Percentiles rank a stretch among this genome's conserved stretches.
These are phyloP conservation scores for Pegoplata infirma DNA, from an alignment of 2,888 invertebrate species.

Conservation along the genomic window DNA sequence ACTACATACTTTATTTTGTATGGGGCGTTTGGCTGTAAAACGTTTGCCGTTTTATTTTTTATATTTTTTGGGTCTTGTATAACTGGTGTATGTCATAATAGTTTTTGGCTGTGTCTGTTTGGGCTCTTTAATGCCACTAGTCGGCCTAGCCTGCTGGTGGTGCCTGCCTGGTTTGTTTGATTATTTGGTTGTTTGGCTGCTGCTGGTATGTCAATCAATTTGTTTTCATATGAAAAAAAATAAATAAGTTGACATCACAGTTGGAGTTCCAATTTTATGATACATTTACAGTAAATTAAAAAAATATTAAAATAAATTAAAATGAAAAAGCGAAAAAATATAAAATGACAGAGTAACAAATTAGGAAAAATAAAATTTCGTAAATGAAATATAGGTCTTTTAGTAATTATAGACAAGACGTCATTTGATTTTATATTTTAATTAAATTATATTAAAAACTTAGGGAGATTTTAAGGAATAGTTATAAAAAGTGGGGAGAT, in stretches of 20 bases:
- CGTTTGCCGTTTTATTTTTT: too few species aligned
- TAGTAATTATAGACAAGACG: neutral
- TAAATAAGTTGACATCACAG: conserved; percentile 54
- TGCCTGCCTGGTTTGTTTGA: conserved; percentile 1
- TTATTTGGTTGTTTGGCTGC: conserved; percentile 22
- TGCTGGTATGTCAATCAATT: conserved; percentile 53
- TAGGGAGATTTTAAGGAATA: too few species aligned
- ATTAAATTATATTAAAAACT: too few species aligned
- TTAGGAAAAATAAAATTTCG: conserved; percentile 15
- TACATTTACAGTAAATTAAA: conserved; percentile 41
- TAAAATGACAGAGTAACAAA: conserved; percentile 32
- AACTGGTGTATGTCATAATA: conserved; percentile 1
- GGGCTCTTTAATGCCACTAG: too few species aligned
- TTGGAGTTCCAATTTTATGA: conserved; percentile 52
- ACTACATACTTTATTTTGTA: neutral
- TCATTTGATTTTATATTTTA: too few species aligned
- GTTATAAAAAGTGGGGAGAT: too few species aligned
- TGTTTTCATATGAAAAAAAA: conserved; percentile 51
- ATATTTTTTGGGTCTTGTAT: too few species aligned
- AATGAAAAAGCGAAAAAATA: conserved; percentile 21
- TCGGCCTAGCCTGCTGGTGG: conserved; percentile 15
- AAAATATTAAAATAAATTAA: conserved; percentile 37
- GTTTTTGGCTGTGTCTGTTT: neutral
- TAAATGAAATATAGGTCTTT: neutral
- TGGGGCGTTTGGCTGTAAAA: neutral